phyloP scores from a whole-genome alignment of 1,140 invertebrate genomes.

The Neodiprion pinetum region DNA sequence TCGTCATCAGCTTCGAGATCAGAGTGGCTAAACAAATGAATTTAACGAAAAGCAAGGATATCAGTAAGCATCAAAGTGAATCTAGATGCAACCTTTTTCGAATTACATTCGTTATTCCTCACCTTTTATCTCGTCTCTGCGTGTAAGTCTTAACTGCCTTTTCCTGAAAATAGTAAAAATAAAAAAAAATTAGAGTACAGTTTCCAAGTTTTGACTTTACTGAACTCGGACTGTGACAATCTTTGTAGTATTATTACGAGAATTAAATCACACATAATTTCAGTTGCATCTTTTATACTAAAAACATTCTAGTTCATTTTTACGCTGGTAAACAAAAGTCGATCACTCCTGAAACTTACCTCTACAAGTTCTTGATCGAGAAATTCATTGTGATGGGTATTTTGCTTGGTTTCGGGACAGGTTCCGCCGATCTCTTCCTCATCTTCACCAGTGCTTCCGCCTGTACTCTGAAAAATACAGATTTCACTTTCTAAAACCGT shows the following conservation, averaged over 20 bases:
- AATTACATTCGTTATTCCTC: conserved; percentile 9
- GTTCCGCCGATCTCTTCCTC: conserved; percentile 60
- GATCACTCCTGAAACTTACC: conserved; percentile 39
- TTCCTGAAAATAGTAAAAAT: conserved; percentile 42
- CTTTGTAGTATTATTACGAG: background rate
- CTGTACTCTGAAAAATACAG: conserved; percentile 64
- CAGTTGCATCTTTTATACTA: too few relatives aligned
- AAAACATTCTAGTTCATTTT: too few relatives aligned
- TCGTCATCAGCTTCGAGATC: conserved; percentile 72
- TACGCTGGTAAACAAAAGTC: too few relatives aligned
- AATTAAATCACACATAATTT: too few relatives aligned
- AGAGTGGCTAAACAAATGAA: conserved; percentile 59
- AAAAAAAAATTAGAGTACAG: conserved; percentile 14
- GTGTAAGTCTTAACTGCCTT: conserved; percentile 46
- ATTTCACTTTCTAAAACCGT: background rate
- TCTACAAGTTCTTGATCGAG: conserved; percentile 52
- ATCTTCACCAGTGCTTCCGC: conserved; percentile 70
- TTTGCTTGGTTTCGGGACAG: conserved; percentile 56
- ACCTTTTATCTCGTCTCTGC: conserved; percentile 56
- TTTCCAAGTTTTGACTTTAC: background rate
- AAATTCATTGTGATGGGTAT: conserved; percentile 66
- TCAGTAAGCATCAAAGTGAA: too few relatives aligned
- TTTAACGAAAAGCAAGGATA: too few relatives aligned
- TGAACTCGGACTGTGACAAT: conserved; percentile 8
- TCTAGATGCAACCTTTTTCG: too few relatives aligned